Conservation (phyloP, 2,888 invertebrate species). For the Xanthorhoe designata region DNA sequence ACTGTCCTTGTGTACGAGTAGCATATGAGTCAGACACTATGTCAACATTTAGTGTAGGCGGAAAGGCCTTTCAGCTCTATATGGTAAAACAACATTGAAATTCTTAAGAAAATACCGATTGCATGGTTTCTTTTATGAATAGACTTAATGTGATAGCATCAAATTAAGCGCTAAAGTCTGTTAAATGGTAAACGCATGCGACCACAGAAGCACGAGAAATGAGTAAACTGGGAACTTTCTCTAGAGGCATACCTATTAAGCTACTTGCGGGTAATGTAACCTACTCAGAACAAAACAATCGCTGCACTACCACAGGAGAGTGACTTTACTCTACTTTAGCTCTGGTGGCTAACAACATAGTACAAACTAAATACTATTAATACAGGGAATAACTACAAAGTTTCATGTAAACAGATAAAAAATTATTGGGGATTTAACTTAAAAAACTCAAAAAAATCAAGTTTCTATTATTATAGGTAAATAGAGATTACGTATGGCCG, state of each 20-base stretch:
- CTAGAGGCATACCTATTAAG: conserved; percentile 50
- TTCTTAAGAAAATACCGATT: conserved; percentile 40
- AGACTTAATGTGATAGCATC: conserved; percentile 14
- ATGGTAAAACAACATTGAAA: conserved; percentile 58
- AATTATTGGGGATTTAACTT: conserved; percentile 20
- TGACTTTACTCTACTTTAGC: conserved; percentile 32
- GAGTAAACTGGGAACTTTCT: conserved; percentile 64
- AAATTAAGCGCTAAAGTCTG: conserved; percentile 28
- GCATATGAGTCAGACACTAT: conserved; percentile 69
- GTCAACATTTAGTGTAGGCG: conserved; percentile 78
- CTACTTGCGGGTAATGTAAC: conserved; percentile 42
- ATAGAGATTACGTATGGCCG: conserved; percentile 56
- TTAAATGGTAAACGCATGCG: conserved; percentile 35
- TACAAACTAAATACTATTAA: background rate
- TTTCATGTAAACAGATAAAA: conserved; percentile 18
- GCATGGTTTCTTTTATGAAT: conserved; percentile 10
- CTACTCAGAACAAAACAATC: conserved; percentile 62
- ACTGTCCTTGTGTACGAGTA: conserved; percentile 76
- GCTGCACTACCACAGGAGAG: conserved; percentile 43
- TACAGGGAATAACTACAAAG: background rate
- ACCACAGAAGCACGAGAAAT: conserved; percentile 45
- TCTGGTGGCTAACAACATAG: background rate
- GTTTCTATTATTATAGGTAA: conserved; percentile 56
- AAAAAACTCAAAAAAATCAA: conserved; percentile 39
- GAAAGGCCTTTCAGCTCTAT: conserved; percentile 66